Conservation (phyloP, 1,140 invertebrate species). For the Andrena cerasifolii region DNA sequence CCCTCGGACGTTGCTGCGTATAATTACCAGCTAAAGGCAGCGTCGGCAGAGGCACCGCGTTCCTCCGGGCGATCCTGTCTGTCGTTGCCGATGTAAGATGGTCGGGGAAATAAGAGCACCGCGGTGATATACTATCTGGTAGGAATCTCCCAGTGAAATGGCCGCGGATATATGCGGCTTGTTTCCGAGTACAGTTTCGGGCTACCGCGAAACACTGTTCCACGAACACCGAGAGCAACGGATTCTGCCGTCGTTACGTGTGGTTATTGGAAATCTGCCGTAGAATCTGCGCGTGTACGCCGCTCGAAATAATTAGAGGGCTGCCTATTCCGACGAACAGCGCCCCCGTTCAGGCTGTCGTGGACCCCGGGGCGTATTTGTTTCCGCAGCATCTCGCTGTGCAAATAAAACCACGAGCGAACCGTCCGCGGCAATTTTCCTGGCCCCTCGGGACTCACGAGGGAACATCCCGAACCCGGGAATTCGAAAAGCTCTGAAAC, state of each 20-base stretch:
- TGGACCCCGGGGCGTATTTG: no score
- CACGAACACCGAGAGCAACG: constrained; percentile 1
- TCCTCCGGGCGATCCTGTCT: neutral
- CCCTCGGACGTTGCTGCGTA: constrained; percentile 8
- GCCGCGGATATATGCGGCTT: constrained; percentile 3
- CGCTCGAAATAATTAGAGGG: neutral
- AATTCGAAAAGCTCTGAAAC: no score
- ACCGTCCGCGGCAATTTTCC: no score
- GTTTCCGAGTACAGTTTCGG: constrained; percentile 9
- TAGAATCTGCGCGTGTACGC: neutral
- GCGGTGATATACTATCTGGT: constrained; percentile 9
- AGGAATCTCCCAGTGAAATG: neutral
- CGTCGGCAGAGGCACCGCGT: neutral
- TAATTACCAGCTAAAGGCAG: neutral
- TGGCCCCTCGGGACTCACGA: no score
- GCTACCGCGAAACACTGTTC: neutral
- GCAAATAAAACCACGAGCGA: no score
- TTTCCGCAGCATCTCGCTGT: no score
- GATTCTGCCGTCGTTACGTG: neutral
- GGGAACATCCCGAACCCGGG: no score
- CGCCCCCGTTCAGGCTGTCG: no score
- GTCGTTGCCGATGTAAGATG: neutral
- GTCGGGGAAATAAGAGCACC: neutral
- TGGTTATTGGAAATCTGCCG: neutral
- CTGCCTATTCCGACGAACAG: no score